A percentile compares a stretch with the other conserved stretches of the same genome.
These are phyloP conservation scores for Austrofundulus limnaeus DNA, from an alignment of 2,113 vertebrate species.

Conservation along the genomic window DNA sequence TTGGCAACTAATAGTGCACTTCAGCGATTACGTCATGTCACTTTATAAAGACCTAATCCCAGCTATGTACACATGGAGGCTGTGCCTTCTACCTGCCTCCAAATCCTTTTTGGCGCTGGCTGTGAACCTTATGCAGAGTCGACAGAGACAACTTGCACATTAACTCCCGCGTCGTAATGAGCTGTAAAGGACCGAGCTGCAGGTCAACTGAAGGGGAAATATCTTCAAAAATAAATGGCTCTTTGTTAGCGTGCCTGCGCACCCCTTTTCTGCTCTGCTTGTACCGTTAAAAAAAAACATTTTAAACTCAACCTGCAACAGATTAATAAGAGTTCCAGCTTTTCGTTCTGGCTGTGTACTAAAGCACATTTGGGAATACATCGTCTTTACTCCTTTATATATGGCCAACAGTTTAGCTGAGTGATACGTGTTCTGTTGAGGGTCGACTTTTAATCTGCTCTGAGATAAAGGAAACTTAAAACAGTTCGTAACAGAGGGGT, in stretches of 20 bases:
- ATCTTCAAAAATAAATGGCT: too few species aligned
- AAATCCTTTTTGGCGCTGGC: too few species aligned
- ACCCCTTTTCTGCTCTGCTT: too few species aligned
- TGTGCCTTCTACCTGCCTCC: constrained; percentile 10
- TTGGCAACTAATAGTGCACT: constrained; percentile 68
- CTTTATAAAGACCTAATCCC: constrained; percentile 38
- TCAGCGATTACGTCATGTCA: constrained; percentile 68
- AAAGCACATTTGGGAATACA: constrained; percentile 36
- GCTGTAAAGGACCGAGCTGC: not conserved
- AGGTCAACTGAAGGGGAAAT: constrained; percentile 18
- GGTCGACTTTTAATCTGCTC: constrained; percentile 7
- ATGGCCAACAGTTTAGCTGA: constrained; percentile 34
- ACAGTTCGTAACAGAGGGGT: too few species aligned
- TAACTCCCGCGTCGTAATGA: not conserved
- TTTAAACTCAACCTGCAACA: too few species aligned
- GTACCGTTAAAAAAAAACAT: too few species aligned
- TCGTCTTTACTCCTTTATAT: constrained; percentile 16
- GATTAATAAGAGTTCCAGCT: constrained; percentile 13
- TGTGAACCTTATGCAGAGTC: too few species aligned
- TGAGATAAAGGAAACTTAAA: too few species aligned
- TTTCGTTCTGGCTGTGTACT: constrained; percentile 47
- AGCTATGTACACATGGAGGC: constrained; percentile 73
- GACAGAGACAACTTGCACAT: too few species aligned
- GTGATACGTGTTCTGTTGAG: too few species aligned
- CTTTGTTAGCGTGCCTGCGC: too few species aligned